Conservation (phyloP, 2,888 invertebrate species). For the Apodemia duryi region DNA sequence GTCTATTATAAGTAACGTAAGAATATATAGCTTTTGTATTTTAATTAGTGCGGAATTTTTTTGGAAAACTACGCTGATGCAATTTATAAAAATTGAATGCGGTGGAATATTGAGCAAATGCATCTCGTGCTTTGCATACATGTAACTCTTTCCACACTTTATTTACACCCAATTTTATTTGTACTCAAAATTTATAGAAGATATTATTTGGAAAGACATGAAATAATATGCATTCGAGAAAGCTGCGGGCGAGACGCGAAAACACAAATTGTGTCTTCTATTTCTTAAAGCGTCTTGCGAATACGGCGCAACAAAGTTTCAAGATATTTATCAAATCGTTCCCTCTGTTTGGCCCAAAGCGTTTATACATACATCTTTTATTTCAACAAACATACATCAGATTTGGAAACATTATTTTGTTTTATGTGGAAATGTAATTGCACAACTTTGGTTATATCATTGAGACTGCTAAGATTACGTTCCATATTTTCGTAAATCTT, state of each 20-base stretch:
- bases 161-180: slow-evolving; percentile 7
- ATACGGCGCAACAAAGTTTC: slow-evolving; percentile 51
- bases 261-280: slow-evolving; percentile 55
- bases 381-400: slow-evolving; percentile 23
- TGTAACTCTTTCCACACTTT: slow-evolving; percentile 3
- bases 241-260: slow-evolving; percentile 47
- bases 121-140: slow-evolving; percentile 9
- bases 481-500: not conserved
- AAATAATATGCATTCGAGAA: slow-evolving; percentile 39
- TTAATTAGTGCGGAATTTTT: not conserved
- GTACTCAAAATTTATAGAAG: slow-evolving; percentile 29
- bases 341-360: slow-evolving; percentile 45
- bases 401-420: slow-evolving; percentile 12
- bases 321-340: slow-evolving; percentile 64
- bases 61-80: not conserved
- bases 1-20: not conserved
- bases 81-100: slow-evolving; percentile 8
- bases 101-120: slow-evolving; percentile 8
- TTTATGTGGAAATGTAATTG: slow-evolving; percentile 4
- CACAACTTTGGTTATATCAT: not conserved
- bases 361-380: slow-evolving; percentile 26
- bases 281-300: slow-evolving; percentile 53
- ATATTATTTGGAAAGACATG: slow-evolving; percentile 29
- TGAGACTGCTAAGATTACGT: not conserved
- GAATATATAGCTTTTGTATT: not conserved